Evolutionary conservation across 2,797 vertebrate species (phyloP).

Genomic region (Xenops minutus): DNA sequence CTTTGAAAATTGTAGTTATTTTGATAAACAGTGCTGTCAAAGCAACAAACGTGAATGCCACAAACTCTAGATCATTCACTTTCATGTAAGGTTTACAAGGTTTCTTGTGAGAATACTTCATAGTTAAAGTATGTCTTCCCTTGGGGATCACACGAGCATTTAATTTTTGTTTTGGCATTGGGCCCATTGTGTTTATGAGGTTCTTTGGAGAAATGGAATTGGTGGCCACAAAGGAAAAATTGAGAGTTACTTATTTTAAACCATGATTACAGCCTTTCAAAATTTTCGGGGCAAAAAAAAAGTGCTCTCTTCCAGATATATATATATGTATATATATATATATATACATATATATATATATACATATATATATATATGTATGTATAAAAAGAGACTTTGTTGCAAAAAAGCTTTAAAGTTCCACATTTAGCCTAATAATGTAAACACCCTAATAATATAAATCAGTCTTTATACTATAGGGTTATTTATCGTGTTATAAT

Average conservation of each 20-base stretch:
- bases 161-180: conserved; percentile 70
- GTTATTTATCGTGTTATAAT: background rate
- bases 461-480: background rate
- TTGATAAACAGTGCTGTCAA: conserved; percentile 68
- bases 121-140: conserved; percentile 62
- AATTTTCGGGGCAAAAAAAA: background rate
- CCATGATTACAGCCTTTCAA: conserved; percentile 50
- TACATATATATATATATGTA: background rate
- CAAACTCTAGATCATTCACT: conserved; percentile 32
- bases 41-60: conserved; percentile 28
- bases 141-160: conserved; percentile 36
- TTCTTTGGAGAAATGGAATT: conserved; percentile 58
- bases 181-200: conserved; percentile 62
- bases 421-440: background rate
- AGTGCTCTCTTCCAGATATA: background rate
- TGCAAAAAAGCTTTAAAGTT: conserved; percentile 8
- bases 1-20: conserved; percentile 67
- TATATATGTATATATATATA: background rate
- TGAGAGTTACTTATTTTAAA: conserved; percentile 62
- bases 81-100: conserved; percentile 23
- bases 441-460: background rate
- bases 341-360: background rate
- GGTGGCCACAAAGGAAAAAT: conserved; percentile 64
- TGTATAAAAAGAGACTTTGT: background rate
- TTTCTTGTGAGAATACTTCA: conserved; percentile 59